A percentile compares a stretch with the other conserved stretches of the same genome.
These are phyloP conservation scores for Thera obeliscata DNA, from an alignment of 2,888 invertebrate genomes.

Conservation along the genomic window DNA sequence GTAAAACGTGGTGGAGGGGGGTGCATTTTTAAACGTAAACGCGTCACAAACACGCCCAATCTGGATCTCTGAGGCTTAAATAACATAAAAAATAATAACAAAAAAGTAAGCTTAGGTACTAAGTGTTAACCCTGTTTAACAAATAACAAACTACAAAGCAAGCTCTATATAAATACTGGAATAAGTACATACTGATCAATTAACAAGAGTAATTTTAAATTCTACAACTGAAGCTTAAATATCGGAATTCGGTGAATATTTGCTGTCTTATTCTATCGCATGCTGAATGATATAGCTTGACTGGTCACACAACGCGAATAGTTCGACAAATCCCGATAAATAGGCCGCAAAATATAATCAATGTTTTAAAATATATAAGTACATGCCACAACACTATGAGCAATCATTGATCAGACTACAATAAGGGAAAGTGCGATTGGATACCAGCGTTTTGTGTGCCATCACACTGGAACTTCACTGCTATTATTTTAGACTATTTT, in stretches of 20 bases:
- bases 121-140: constrained; percentile 20
- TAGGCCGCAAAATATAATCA: not conserved
- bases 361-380: constrained; percentile 8
- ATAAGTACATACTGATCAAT: constrained; percentile 24
- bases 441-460: too few species aligned
- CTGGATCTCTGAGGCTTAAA: not conserved
- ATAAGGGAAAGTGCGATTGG: not conserved
- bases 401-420: not conserved
- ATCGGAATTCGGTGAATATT: not conserved
- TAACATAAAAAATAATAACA: constrained; percentile 3
- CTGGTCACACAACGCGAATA: not conserved
- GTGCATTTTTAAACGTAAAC: too few species aligned
- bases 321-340: not conserved
- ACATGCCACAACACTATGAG: constrained; percentile 19
- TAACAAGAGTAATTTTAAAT: constrained; percentile 5
- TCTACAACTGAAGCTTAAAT: not conserved
- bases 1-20: too few species aligned
- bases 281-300: not conserved
- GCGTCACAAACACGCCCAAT: not conserved
- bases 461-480: too few species aligned
- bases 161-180: constrained; percentile 24
- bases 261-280: not conserved
- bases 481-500: too few species aligned
- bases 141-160: constrained; percentile 15
- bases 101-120: constrained; percentile 1